These are phyloP conservation scores for Aphyosemion australe DNA, from an alignment of 2,113 vertebrate species.

Conservation along the genomic window DNA sequence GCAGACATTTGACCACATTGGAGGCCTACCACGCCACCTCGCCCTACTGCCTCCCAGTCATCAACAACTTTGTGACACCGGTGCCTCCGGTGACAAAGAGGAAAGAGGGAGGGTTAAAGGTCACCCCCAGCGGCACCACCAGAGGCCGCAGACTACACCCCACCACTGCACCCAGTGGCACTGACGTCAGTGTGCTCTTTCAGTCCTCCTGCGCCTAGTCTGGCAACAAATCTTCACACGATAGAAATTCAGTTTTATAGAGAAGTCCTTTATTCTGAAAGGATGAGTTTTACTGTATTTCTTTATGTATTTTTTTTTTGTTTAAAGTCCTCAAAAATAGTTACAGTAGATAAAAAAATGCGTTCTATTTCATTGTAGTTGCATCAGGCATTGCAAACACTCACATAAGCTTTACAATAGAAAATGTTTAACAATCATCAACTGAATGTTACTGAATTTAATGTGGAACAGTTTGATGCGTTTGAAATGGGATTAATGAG, in stretches of 20 bases:
- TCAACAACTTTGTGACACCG: constrained; percentile 78
- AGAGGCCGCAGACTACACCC: constrained; percentile 78
- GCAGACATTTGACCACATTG: constrained; percentile 55
- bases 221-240: constrained; percentile 1
- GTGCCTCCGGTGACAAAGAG: constrained; percentile 77
- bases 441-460: not conserved
- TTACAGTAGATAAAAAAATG: not conserved
- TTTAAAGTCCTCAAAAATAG: fast-evolving
- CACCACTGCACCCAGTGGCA: constrained; percentile 74
- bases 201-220: not conserved
- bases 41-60: constrained; percentile 81
- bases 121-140: constrained; percentile 40
- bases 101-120: constrained; percentile 55
- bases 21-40: constrained; percentile 72
- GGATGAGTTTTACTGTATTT: too few relatives aligned
- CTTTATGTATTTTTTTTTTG: too few relatives aligned
- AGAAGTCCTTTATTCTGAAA: too few relatives aligned
- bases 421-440: too few relatives aligned
- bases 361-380: too few relatives aligned
- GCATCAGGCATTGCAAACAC: too few relatives aligned
- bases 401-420: too few relatives aligned
- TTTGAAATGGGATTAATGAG: not conserved
- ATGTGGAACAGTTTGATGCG: not conserved
- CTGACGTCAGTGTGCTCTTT: constrained; percentile 72
- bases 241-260: not conserved